Evolutionary conservation across 2,113 vertebrate genomes (phyloP).

Genomic region (Perca schrenkii): DNA sequence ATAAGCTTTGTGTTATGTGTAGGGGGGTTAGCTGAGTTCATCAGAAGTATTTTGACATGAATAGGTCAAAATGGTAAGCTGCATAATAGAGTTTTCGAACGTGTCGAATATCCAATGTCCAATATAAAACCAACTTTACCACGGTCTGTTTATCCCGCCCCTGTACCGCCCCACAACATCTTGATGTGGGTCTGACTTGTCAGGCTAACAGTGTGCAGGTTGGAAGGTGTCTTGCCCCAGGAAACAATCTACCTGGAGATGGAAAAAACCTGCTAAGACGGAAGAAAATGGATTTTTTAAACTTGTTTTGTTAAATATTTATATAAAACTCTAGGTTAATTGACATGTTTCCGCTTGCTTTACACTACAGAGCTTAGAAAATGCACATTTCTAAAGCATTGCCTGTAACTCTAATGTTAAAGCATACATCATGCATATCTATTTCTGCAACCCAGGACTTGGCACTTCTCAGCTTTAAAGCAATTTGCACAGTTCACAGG

Average conservation of each 20-base stretch:
- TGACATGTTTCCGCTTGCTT: background rate
- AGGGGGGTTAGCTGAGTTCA: too few species aligned
- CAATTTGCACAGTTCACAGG: slow-evolving; percentile 22
- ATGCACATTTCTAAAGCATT: background rate
- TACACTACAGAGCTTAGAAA: background rate
- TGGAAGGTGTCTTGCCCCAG: background rate
- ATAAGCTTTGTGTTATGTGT: too few species aligned
- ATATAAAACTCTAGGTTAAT: background rate
- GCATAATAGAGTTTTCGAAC: too few species aligned
- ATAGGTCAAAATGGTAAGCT: too few species aligned
- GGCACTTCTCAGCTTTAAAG: slow-evolving; percentile 7
- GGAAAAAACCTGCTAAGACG: background rate
- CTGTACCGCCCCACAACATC: too few species aligned
- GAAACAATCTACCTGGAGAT: background rate
- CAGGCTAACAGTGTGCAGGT: background rate
- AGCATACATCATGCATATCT: background rate
- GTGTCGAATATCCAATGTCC: too few species aligned
- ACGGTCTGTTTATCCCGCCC: too few species aligned
- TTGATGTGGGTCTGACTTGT: too few species aligned
- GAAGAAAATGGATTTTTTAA: background rate
- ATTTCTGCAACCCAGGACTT: background rate
- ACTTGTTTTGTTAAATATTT: background rate
- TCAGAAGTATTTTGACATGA: too few species aligned
- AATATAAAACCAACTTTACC: too few species aligned
- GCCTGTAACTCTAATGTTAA: too few species aligned